Conservation (phyloP, 2,113 vertebrate species). For the Megatriorchis doriae region DNA sequence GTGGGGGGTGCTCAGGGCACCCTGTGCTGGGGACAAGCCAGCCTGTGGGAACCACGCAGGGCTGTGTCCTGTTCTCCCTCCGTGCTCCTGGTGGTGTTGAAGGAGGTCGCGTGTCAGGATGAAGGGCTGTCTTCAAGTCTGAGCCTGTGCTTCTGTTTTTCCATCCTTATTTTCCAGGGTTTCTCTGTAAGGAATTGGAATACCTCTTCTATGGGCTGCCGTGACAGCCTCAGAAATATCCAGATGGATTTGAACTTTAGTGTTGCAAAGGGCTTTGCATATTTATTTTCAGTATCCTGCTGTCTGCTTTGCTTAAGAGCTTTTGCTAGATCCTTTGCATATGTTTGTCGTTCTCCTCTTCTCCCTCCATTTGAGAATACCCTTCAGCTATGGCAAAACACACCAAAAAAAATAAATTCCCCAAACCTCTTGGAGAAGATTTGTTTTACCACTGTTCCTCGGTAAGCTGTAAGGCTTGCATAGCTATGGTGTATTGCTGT, state of each 20-base stretch:
- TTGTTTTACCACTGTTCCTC: background rate
- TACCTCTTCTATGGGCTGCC: background rate
- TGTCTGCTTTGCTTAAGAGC: background rate
- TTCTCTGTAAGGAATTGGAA: background rate
- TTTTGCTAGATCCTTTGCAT: background rate
- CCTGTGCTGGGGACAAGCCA: background rate
- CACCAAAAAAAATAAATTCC: background rate
- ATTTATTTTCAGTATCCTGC: constrained; percentile 27
- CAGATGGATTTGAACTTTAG: constrained; percentile 14
- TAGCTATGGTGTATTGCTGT: background rate
- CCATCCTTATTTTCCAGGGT: background rate
- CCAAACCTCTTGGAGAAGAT: background rate
- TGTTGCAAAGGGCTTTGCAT: background rate
- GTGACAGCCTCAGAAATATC: background rate
- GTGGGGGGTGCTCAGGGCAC: background rate
- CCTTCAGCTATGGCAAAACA: background rate
- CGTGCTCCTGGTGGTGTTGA: fast-evolving
- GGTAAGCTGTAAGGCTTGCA: background rate
- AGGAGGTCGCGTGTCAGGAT: background rate
- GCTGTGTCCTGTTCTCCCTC: background rate
- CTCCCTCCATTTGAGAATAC: background rate
- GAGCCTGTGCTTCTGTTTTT: background rate
- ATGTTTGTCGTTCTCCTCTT: background rate
- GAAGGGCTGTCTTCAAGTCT: background rate
- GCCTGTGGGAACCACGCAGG: fast-evolving